A percentile compares a stretch with the other conserved stretches of the same genome.
These are phyloP conservation scores for Aramus guarauna DNA, from an alignment of 2,113 vertebrate species.

Conservation along the genomic window DNA sequence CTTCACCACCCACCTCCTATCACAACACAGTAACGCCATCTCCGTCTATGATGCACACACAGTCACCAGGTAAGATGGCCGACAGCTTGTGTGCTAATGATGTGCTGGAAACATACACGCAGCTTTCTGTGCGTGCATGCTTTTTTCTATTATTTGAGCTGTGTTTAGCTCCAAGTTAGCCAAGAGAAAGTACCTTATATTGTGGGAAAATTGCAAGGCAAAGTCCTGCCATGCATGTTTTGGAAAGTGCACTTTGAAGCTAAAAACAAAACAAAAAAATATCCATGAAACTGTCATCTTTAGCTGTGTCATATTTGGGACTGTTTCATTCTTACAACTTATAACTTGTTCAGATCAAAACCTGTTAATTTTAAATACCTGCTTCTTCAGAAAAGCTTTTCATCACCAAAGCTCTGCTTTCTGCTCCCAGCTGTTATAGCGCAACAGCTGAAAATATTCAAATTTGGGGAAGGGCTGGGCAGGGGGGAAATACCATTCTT, in stretches of 20 bases:
- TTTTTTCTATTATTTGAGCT: not conserved
- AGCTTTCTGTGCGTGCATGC: not conserved
- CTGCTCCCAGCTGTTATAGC: not conserved
- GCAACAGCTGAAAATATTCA: not conserved
- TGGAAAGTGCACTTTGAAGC: not conserved
- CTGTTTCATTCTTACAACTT: not conserved
- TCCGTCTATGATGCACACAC: constrained; percentile 95
- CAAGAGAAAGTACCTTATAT: not conserved
- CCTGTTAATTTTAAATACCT: not conserved
- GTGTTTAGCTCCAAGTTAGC: not conserved
- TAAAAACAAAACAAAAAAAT: not conserved
- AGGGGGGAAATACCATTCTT: not conserved
- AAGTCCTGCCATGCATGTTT: not conserved
- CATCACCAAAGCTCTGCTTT: not conserved
- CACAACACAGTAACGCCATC: constrained; percentile 91
- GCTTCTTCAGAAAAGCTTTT: not conserved
- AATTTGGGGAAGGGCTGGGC: not conserved
- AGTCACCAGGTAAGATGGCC: constrained; percentile 88
- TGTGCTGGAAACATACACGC: fast-evolving
- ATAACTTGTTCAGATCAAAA: not conserved
- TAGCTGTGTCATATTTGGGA: not conserved
- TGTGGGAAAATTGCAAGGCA: not conserved
- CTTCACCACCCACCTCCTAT: constrained; percentile 93
- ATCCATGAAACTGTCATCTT: not conserved
- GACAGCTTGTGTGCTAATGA: not conserved